Percentiles rank a stretch among this genome's conserved stretches.
Conservation (phyloP, 2,797 vertebrate genomes). For the Heteromormyrus szaboi region DNA sequence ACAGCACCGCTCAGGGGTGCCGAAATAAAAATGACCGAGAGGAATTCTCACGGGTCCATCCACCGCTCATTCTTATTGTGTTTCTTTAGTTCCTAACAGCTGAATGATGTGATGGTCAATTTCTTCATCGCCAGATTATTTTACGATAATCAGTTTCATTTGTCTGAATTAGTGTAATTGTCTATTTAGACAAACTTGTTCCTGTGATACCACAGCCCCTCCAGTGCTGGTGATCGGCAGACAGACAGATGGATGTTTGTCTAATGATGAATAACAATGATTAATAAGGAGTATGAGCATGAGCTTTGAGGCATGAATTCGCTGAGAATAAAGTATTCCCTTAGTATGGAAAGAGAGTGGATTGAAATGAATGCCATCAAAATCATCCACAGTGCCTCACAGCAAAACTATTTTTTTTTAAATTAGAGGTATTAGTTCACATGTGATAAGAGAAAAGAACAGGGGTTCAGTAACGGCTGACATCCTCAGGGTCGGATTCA, state of each 20-base stretch:
- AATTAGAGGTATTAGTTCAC: neutral
- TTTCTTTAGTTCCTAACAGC: neutral
- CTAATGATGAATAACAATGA: neutral
- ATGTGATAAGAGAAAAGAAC: neutral
- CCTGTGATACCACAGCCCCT: neutral
- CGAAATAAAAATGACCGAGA: neutral
- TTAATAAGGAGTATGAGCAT: neutral
- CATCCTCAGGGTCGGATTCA: neutral
- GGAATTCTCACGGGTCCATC: neutral
- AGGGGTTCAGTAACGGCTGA: neutral
- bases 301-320: neutral
- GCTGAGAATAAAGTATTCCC: neutral
- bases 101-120: conserved; percentile 3
- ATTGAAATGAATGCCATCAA: neutral
- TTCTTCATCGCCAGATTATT: neutral
- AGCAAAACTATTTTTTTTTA: neutral
- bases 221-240: neutral
- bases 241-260: neutral
- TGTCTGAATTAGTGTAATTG: neutral
- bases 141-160: neutral
- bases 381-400: neutral
- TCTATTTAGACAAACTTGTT: neutral
- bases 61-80: neutral
- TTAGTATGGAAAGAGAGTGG: neutral
- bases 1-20: neutral